Conservation (phyloP, 2,113 vertebrate genomes). For the Paratilapia polleni region DNA sequence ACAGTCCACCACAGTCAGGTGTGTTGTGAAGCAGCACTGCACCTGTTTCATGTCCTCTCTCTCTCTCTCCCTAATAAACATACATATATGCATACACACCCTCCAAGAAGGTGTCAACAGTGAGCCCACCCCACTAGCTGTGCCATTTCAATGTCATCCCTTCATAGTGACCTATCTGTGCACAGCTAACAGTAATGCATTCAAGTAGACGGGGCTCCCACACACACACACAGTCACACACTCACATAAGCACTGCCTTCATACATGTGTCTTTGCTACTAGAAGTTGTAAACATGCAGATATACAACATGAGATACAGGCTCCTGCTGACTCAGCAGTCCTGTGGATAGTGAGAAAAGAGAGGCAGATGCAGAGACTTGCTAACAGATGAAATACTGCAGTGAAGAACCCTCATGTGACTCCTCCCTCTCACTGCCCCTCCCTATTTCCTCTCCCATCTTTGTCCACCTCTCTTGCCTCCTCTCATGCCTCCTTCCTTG, state of each 20-base stretch:
- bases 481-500: conserved; percentile 11
- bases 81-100: conserved; percentile 15
- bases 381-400: conserved; percentile 77
- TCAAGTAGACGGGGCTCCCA: background rate
- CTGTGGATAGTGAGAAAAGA: conserved; percentile 25
- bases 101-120: conserved; percentile 38
- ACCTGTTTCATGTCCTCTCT: conserved; percentile 10
- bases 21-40: conserved; percentile 9
- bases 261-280: background rate
- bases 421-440: conserved; percentile 56
- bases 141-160: conserved; percentile 56
- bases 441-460: conserved; percentile 43
- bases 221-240: background rate
- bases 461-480: conserved; percentile 33
- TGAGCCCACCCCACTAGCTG: conserved; percentile 28
- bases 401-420: conserved; percentile 59
- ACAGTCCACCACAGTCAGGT: conserved; percentile 9
- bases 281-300: background rate
- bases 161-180: conserved; percentile 17
- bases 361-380: conserved; percentile 61
- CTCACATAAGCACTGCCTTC: background rate
- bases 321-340: conserved; percentile 69
- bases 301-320: background rate
- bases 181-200: background rate
- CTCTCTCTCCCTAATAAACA: background rate